A percentile compares a stretch with the other conserved stretches of the same genome.
Conservation (phyloP, 1,140 invertebrate genomes). For the Drosophila erecta region DNA sequence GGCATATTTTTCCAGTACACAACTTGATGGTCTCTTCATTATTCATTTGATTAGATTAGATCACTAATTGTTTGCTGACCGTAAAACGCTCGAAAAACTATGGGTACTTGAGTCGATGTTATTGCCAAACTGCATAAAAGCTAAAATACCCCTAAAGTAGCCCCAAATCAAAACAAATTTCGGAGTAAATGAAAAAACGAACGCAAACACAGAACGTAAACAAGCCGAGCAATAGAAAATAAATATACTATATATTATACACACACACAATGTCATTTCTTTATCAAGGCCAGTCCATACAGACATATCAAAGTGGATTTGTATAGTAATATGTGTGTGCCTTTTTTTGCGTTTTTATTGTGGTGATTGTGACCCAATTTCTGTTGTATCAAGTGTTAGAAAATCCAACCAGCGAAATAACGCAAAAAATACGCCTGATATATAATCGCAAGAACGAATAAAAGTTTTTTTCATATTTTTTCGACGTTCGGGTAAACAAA, state of each 20-base stretch:
- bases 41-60: constrained; percentile 29
- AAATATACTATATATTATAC: constrained; percentile 1
- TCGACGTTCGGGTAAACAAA: constrained; percentile 32
- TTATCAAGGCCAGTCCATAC: constrained; percentile 53
- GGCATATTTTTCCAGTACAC: not conserved
- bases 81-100: not conserved
- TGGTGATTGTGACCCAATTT: constrained; percentile 73
- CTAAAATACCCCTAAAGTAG: constrained; percentile 1
- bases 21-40: not conserved
- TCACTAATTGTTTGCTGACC: constrained; percentile 3
- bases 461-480: constrained; percentile 8
- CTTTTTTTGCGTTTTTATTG: constrained; percentile 46
- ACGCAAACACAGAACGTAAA: constrained; percentile 63
- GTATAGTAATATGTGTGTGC: constrained; percentile 9
- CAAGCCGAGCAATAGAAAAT: constrained; percentile 32
- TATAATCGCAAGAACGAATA: constrained; percentile 23
- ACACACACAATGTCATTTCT: constrained; percentile 44
- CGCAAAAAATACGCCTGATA: constrained; percentile 6
- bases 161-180: constrained; percentile 60
- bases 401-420: constrained; percentile 24
- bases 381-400: constrained; percentile 75
- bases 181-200: constrained; percentile 27
- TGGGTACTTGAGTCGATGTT: constrained; percentile 29
- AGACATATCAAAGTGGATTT: constrained; percentile 16
- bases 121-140: constrained; percentile 49